These are phyloP conservation scores for Dryas iulia DNA, from an alignment of 1,140 invertebrate species.

Conservation along the genomic window DNA sequence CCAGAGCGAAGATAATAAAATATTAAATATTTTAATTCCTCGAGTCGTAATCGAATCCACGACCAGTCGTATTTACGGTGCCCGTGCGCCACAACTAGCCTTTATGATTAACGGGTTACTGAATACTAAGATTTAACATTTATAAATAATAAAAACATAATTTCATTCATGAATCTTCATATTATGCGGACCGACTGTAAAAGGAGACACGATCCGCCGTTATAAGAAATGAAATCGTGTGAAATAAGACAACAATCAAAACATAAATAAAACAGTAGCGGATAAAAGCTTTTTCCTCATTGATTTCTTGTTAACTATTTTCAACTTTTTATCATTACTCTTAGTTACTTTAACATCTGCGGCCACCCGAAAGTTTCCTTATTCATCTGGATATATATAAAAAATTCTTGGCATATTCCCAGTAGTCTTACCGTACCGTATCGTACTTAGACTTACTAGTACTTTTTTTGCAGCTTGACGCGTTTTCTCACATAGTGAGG, in stretches of 20 bases:
- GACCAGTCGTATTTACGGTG: no score
- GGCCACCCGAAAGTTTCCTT: not conserved
- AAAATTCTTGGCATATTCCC: not conserved
- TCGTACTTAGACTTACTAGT: no score
- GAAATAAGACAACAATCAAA: not conserved
- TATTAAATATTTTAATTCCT: no score
- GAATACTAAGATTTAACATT: not conserved
- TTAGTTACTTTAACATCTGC: not conserved
- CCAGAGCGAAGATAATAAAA: no score
- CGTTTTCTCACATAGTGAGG: no score
- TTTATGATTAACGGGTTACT: no score
- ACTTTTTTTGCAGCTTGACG: no score
- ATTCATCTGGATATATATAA: not conserved
- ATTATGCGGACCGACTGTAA: not conserved
- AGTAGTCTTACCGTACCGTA: no score
- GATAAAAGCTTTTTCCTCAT: not conserved
- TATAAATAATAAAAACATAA: not conserved
- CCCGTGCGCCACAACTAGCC: no score
- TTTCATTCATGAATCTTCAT: not conserved
- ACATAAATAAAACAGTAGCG: not conserved
- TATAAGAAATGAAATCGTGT: conserved; percentile 1
- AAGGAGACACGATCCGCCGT: not conserved
- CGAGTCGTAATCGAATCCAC: no score
- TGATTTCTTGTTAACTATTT: not conserved
- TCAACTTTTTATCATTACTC: not conserved